Evolutionary conservation across 2,797 vertebrate genomes (phyloP).

Genomic region (Periophthalmus magnuspinnatus): DNA sequence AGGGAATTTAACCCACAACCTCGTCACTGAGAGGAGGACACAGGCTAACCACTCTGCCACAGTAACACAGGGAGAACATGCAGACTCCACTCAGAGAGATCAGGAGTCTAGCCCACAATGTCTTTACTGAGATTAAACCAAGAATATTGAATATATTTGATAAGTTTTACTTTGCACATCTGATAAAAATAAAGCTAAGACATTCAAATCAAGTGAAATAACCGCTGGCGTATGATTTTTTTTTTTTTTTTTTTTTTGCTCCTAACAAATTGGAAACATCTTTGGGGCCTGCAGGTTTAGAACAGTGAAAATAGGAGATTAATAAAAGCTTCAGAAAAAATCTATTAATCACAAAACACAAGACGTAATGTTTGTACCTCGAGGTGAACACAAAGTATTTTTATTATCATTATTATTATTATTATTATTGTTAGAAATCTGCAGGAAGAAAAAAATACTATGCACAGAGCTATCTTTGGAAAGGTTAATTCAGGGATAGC

Average conservation of each 20-base stretch:
- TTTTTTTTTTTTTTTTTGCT: slow-evolving; percentile 17
- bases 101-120: background rate
- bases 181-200: background rate
- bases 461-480: slow-evolving; percentile 10
- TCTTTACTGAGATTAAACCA: background rate
- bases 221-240: slow-evolving; percentile 4
- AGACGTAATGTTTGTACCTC: slow-evolving; percentile 13
- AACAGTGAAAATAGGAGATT: background rate
- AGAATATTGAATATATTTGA: background rate
- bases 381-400: slow-evolving; percentile 14
- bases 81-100: background rate
- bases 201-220: background rate
- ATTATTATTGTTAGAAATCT: background rate
- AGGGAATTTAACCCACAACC: too few relatives aligned
- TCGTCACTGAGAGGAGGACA: too few relatives aligned
- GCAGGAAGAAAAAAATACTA: background rate
- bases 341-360: slow-evolving; percentile 33
- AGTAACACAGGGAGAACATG: background rate
- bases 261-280: slow-evolving; percentile 18
- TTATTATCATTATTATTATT: background rate
- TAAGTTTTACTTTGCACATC: background rate
- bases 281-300: slow-evolving; percentile 17
- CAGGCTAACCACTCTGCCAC: too few relatives aligned
- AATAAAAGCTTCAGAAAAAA: slow-evolving; percentile 30
- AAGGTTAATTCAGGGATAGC: background rate